Base-by-base conservation (phyloP, 64 coral and sea anemone genomes). In the Platygyra sinensis region DNA sequence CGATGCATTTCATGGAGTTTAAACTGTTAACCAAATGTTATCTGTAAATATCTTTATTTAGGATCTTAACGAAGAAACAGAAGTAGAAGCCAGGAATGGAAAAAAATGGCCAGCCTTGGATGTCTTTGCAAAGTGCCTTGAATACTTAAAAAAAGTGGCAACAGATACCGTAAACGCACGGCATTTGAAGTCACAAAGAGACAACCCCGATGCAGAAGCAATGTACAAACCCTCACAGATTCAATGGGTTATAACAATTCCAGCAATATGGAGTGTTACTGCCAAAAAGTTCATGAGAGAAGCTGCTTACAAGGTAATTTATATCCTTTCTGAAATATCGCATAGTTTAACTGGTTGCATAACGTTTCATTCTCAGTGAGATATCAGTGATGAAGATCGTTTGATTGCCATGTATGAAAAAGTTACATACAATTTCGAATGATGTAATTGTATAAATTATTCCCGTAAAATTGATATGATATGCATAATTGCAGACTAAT, bases 221-320 rank as follows among this genome's bases (percentile, higher is more conserved):
- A 62, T 78, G 72, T 89, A 89, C 76, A 79, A 89, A n/a, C n/a
- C 63, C 8, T 14, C 65, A 15, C 76, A 72, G 50, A 81, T 90
- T 19, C 88, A 80, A 20, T 90, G 88, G 88, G 88, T 90, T 31
- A 72, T 90, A 55, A 90, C 88, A 57, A 72, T 90, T 73, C 88
- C 88, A 30, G 88, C 88, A 51, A 90, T 90, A 80, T 90, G 88
- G 88, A 30, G 63, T 18, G n/a, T 72, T 52, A 80, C 88, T 9
- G 88, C 88, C 4, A 90, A 90, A 57, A 2, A 46, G 13, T 90
- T 90, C 24, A 90, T 90, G 88, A 90, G 88, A 71, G 33, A 80
- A 62, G 88, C 88, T 52, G 88, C 88, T 51, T 90, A 90, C 49
- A 72, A 90, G 88, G 88, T 90, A 79, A 65, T 30, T 20, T 61